These are phyloP conservation scores for Babyrousa celebensis DNA, from an alignment of 2,797 vertebrate genomes.

Conservation along the genomic window DNA sequence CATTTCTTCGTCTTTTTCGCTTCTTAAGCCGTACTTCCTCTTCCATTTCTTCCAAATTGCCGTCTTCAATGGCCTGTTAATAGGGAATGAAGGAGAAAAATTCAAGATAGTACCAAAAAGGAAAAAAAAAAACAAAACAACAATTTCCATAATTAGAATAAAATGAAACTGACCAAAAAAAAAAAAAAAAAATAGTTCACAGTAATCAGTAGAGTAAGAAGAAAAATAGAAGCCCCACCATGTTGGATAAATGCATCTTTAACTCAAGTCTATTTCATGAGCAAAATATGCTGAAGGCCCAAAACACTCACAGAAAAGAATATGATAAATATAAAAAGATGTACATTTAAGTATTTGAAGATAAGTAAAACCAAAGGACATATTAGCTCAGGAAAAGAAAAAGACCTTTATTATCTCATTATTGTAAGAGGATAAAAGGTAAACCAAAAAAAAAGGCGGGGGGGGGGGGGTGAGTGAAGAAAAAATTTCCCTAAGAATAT, in stretches of 20 bases:
- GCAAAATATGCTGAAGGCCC: conserved; percentile 72
- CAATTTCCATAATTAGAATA: conserved; percentile 47
- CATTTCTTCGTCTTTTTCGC: conserved; percentile 96
- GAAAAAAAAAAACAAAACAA: not conserved
- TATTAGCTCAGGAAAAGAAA: conserved; percentile 65
- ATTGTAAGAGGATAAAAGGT: not conserved
- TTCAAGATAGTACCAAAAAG: conserved; percentile 52
- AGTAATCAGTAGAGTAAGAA: conserved; percentile 68
- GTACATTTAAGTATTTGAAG: conserved; percentile 63
- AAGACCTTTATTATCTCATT: conserved; percentile 69
- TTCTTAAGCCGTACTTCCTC: conserved; percentile 99
- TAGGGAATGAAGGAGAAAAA: conserved; percentile 62
- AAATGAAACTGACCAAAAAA: conserved; percentile 62
- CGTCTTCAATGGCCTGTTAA: conserved; percentile 97
- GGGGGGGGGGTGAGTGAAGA: not conserved
- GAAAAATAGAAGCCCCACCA: conserved; percentile 55
- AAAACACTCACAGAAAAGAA: not conserved
- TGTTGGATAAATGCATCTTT: conserved; percentile 45
- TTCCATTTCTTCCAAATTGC: conserved; percentile 99
- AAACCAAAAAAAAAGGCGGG: not conserved
- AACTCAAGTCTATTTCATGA: conserved; percentile 58
- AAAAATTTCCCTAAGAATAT: conserved; percentile 56
- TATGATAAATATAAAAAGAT: conserved; percentile 66
- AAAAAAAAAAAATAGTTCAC: conserved; percentile 65
- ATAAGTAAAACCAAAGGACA: conserved; percentile 64